Conservation (phyloP, 2,888 invertebrate genomes). For the Ferrisia virgata region DNA sequence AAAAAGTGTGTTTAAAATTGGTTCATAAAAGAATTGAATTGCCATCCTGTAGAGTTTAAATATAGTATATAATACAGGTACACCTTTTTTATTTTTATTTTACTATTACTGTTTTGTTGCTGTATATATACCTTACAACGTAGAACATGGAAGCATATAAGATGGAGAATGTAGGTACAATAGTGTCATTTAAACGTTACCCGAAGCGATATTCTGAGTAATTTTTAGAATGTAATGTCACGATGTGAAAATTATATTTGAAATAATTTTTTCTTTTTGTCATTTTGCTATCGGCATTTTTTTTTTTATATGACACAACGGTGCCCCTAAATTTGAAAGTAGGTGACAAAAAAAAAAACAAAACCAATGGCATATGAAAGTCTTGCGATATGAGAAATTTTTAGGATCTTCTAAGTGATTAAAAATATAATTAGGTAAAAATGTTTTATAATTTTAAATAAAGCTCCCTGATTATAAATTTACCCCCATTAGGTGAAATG, state of each 20-base stretch:
- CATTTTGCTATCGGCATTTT: neutral
- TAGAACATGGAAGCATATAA: neutral
- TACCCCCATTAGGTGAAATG: no score
- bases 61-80: no score
- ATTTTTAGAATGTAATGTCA: neutral
- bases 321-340: neutral
- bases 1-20: neutral
- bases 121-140: neutral
- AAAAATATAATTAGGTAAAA: no score
- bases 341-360: neutral
- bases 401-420: neutral
- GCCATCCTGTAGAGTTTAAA: neutral
- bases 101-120: neutral
- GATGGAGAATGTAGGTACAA: neutral
- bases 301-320: neutral
- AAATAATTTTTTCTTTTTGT: neutral
- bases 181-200: constrained; percentile 14
- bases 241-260: neutral
- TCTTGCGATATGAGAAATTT: neutral
- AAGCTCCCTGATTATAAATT: no score
- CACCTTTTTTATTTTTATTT: neutral
- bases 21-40: neutral
- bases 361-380: neutral
- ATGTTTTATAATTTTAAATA: no score
- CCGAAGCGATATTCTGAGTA: neutral